These are phyloP conservation scores for Bedellia somnulentella DNA, from an alignment of 2,888 invertebrate genomes.

Conservation along the genomic window DNA sequence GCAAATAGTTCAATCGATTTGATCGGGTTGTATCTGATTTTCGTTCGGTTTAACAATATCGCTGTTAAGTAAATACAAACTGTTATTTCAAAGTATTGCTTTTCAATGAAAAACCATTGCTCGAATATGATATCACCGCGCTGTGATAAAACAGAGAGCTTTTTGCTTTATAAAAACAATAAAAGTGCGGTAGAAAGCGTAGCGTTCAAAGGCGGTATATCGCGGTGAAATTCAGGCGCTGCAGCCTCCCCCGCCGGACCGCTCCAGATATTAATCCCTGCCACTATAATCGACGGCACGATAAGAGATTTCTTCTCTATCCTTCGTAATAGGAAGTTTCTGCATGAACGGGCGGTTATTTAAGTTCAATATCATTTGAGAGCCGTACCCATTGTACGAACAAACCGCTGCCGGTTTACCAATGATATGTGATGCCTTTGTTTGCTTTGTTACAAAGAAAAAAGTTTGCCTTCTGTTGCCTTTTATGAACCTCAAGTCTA, in stretches of 20 bases:
- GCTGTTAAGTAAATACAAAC: no score
- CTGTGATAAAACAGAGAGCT: no score
- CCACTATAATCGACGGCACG: slow-evolving; percentile 29
- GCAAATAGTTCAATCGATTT: no score
- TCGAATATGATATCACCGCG: no score
- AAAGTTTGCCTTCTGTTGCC: not conserved
- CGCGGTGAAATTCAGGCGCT: slow-evolving; percentile 30
- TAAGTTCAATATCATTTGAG: slow-evolving; percentile 41
- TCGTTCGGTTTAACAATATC: no score
- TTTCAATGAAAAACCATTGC: no score
- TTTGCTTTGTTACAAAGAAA: no score
- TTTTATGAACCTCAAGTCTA: not conserved
- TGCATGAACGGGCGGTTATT: slow-evolving; percentile 38
- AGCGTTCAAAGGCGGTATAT: slow-evolving; percentile 21
- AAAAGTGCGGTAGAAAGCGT: slow-evolving; percentile 6
- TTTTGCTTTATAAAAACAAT: slow-evolving; percentile 3
- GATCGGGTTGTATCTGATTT: no score
- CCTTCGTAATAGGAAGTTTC: slow-evolving; percentile 48
- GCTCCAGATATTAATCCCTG: slow-evolving; percentile 41
- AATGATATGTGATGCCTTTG: slow-evolving; percentile 1
- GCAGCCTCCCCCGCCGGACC: slow-evolving; percentile 17
- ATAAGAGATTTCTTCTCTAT: slow-evolving; percentile 52
- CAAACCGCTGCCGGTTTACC: slow-evolving; percentile 1
- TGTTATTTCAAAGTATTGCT: no score
- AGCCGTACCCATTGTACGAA: slow-evolving; percentile 3